Conservation (phyloP, 2,113 vertebrate genomes). For the Tetrao urogallus region DNA sequence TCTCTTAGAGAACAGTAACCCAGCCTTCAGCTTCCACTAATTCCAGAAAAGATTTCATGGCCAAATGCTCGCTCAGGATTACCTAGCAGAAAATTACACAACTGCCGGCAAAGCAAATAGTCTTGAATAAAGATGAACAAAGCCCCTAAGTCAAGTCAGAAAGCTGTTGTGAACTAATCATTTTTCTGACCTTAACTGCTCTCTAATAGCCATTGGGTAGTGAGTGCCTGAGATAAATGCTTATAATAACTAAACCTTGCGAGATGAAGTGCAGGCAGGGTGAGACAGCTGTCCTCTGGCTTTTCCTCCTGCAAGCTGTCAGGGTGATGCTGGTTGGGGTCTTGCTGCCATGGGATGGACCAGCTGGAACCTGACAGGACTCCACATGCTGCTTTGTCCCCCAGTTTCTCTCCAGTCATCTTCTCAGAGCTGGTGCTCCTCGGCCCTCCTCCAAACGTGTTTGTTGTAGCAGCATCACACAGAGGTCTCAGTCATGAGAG, state of each 20-base stretch:
- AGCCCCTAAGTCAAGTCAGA: background rate
- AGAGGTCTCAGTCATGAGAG: background rate
- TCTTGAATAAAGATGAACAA: background rate
- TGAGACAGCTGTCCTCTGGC: background rate
- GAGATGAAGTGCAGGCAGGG: background rate
- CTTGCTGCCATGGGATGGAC: background rate
- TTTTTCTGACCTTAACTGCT: slow-evolving; percentile 27
- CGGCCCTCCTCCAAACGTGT: background rate
- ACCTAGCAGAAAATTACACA: background rate
- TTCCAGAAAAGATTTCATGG: background rate
- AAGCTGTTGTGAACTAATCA: slow-evolving; percentile 17
- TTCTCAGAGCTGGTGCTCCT: background rate
- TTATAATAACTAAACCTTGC: background rate
- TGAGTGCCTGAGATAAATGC: background rate
- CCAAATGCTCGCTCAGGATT: background rate
- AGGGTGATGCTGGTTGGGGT: accelerated
- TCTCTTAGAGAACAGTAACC: background rate
- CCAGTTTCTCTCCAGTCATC: background rate
- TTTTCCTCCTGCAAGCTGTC: background rate
- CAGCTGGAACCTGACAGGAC: background rate
- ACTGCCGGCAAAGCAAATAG: background rate
- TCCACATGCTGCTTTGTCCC: accelerated
- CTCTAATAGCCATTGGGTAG: background rate
- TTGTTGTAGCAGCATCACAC: accelerated
- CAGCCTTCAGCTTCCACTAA: background rate